Evolutionary conservation across 2,888 invertebrate genomes (phyloP).

Genomic region (Callinectes sapidus): DNA sequence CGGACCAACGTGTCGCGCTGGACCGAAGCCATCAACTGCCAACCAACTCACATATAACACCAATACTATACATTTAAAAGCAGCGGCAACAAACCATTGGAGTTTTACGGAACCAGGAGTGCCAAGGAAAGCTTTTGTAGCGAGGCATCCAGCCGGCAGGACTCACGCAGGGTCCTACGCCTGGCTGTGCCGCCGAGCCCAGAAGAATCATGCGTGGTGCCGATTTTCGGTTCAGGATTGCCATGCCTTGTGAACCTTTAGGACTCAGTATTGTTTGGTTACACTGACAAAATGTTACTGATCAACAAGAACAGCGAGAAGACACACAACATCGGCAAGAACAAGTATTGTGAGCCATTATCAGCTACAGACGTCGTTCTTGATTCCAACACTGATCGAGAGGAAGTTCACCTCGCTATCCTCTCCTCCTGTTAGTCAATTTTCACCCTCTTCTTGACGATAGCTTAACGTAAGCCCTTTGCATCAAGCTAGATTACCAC

Average conservation of each 20-base stretch:
- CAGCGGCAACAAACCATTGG: neutral
- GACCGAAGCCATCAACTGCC: neutral
- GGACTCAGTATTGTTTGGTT: neutral
- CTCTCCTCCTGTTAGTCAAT: neutral
- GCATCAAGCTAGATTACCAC: neutral
- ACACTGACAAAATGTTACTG: neutral
- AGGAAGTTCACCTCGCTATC: neutral
- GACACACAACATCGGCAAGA: neutral
- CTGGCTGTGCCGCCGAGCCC: neutral
- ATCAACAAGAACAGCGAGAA: neutral
- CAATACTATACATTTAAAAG: neutral
- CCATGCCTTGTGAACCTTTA: neutral
- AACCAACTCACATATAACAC: neutral
- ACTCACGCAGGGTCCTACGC: neutral
- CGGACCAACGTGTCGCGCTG: neutral
- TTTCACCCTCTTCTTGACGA: neutral
- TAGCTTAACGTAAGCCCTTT: neutral
- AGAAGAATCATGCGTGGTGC: conserved; percentile 16
- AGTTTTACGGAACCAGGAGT: neutral
- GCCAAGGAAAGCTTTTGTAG: neutral
- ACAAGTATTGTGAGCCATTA: neutral
- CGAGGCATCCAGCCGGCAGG: neutral
- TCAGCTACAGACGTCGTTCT: neutral
- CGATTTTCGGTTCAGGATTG: neutral
- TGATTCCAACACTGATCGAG: neutral